Conservation (phyloP, 2,888 invertebrate species). For the Myopa tessellatipennis region DNA sequence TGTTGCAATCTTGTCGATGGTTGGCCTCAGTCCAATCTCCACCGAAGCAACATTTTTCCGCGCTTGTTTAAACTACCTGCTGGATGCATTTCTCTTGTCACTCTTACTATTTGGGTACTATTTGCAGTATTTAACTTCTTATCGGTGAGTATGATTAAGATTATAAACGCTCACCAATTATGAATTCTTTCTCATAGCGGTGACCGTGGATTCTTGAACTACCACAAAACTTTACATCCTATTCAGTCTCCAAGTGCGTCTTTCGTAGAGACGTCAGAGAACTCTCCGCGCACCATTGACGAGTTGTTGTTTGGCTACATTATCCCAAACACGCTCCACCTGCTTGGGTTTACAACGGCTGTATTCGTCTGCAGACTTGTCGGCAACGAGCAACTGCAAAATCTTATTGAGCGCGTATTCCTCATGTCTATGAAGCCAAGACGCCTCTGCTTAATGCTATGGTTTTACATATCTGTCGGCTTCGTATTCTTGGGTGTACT, state of each 20-base stretch:
- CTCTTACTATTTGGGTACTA: constrained; percentile 79
- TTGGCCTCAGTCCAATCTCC: constrained; percentile 79
- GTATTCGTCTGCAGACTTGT: constrained; percentile 79
- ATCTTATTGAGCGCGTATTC: constrained; percentile 85
- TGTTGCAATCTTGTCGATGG: constrained; percentile 77
- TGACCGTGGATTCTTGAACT: constrained; percentile 62
- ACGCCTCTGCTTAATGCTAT: constrained; percentile 76
- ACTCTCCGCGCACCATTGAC: constrained; percentile 71
- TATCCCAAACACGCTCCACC: constrained; percentile 79
- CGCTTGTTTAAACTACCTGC: constrained; percentile 75
- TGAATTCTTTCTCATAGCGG: constrained; percentile 51
- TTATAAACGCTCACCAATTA: too few species aligned
- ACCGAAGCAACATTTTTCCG: constrained; percentile 74
- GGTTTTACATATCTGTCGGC: constrained; percentile 79
- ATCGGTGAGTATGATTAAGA: constrained; percentile 70
- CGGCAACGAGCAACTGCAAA: constrained; percentile 85
- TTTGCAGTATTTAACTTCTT: constrained; percentile 83
- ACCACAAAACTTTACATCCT: constrained; percentile 50
- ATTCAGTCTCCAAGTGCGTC: not conserved
- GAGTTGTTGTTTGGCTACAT: constrained; percentile 79
- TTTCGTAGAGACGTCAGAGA: constrained; percentile 32
- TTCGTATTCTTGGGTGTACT: constrained; percentile 79
- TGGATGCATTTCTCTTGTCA: constrained; percentile 76
- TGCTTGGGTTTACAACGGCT: constrained; percentile 79
- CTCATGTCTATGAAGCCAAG: constrained; percentile 78